These are phyloP conservation scores for Sphaerophoria taeniata DNA, from an alignment of 2,888 invertebrate species.

Conservation along the genomic window DNA sequence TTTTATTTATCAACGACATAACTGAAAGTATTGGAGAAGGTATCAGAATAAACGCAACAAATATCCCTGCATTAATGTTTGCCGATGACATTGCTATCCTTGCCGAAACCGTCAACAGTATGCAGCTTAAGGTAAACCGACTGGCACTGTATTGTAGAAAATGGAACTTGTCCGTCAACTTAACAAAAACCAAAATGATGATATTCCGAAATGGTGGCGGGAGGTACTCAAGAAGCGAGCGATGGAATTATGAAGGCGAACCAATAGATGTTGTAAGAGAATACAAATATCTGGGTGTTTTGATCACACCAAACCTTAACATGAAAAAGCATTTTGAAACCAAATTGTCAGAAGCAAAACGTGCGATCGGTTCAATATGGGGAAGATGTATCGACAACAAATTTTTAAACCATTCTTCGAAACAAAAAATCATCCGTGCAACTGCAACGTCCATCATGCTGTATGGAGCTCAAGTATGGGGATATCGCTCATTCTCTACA, in stretches of 20 bases:
- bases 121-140: too few relatives aligned
- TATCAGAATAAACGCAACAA: not conserved
- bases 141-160: not conserved
- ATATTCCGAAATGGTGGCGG: constrained; percentile 18
- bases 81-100: not conserved
- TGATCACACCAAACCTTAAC: too few relatives aligned
- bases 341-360: not conserved
- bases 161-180: constrained; percentile 16
- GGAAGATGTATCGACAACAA: constrained; percentile 7
- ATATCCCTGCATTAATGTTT: not conserved
- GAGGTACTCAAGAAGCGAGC: not conserved
- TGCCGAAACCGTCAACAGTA: not conserved
- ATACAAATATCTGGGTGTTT: too few relatives aligned
- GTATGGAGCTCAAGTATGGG: too few relatives aligned
- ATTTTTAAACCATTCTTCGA: constrained; percentile 10
- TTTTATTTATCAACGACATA: too few relatives aligned
- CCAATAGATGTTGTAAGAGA: too few relatives aligned
- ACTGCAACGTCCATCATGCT: too few relatives aligned
- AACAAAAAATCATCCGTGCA: not conserved
- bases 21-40: not conserved
- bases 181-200: constrained; percentile 16
- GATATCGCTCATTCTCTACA: too few relatives aligned
- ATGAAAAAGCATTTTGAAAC: not conserved
- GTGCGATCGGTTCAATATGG: constrained; percentile 7
- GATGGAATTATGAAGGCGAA: too few relatives aligned